A percentile compares a stretch with the other conserved stretches of the same genome.
Evolutionary conservation across 2,797 vertebrate species (phyloP).

Genomic region (Poeciliopsis paucimaculata): DNA sequence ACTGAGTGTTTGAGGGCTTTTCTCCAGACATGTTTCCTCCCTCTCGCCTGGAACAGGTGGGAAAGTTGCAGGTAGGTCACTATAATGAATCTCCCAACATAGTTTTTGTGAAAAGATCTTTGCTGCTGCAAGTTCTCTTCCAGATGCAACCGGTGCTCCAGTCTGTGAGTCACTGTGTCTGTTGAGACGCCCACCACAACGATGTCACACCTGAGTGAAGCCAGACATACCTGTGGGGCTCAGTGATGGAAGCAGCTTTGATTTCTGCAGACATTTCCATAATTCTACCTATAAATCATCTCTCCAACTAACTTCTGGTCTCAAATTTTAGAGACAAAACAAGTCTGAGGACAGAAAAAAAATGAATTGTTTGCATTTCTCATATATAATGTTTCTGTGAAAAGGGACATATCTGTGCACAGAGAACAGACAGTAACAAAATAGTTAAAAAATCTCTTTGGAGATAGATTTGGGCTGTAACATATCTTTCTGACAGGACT

Average conservation of each 20-base stretch:
- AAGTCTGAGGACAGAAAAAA: slow-evolving; percentile 6
- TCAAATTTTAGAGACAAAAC: slow-evolving; percentile 55
- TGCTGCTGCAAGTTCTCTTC: slow-evolving; percentile 57
- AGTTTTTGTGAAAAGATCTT: slow-evolving; percentile 45
- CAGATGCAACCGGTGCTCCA: slow-evolving; percentile 70
- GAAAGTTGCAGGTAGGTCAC: slow-evolving; percentile 17
- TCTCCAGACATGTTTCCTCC: slow-evolving; percentile 24
- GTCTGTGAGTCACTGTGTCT: slow-evolving; percentile 73
- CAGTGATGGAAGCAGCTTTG: slow-evolving; percentile 36
- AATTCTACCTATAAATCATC: slow-evolving; percentile 50
- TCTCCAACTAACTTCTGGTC: slow-evolving; percentile 17
- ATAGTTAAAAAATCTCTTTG: not conserved
- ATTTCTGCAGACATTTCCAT: slow-evolving; percentile 55
- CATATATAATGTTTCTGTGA: not conserved
- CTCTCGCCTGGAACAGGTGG: slow-evolving; percentile 52
- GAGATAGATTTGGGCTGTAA: not conserved
- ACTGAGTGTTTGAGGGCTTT: slow-evolving; percentile 27
- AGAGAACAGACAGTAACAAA: not conserved
- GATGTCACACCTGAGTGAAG: slow-evolving; percentile 72
- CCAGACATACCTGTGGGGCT: slow-evolving; percentile 69
- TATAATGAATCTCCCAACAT: slow-evolving; percentile 30
- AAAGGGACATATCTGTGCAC: not conserved
- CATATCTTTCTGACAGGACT: not conserved
- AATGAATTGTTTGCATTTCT: slow-evolving; percentile 8
- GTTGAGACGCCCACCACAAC: slow-evolving; percentile 49